Percentiles rank a stretch among this genome's conserved stretches.
These are phyloP conservation scores for Drosophila austrosaltans DNA, from an alignment of 2,888 invertebrate genomes.

Conservation along the genomic window DNA sequence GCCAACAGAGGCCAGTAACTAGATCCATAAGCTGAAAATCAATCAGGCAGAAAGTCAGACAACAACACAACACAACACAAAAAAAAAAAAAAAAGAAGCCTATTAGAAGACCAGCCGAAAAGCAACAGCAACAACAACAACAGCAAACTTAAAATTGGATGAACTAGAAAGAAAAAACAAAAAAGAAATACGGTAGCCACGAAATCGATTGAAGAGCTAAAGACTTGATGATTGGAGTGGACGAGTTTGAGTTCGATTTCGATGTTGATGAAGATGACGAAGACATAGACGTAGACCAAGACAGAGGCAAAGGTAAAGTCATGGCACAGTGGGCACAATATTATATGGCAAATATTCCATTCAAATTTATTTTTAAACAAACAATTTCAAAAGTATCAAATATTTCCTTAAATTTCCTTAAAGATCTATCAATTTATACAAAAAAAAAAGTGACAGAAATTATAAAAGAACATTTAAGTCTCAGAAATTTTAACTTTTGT, in stretches of 20 bases:
- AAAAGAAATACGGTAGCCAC: slow-evolving; percentile 65
- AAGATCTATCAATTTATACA: no score
- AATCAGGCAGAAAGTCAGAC: slow-evolving; percentile 70
- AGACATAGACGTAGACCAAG: slow-evolving; percentile 32
- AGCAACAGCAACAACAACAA: slow-evolving; percentile 42
- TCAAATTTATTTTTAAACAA: no score
- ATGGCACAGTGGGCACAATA: slow-evolving; percentile 25
- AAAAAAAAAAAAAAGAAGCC: slow-evolving; percentile 41
- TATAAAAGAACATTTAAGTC: no score
- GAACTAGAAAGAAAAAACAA: slow-evolving; percentile 48
- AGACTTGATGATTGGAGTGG: slow-evolving; percentile 59
- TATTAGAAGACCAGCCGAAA: slow-evolving; percentile 62
- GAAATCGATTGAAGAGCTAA: slow-evolving; percentile 75
- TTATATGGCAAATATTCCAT: no score
- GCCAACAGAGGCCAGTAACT: slow-evolving; percentile 58
- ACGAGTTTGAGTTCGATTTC: slow-evolving; percentile 41
- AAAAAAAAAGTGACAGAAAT: no score
- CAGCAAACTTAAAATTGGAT: slow-evolving; percentile 62
- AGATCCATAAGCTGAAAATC: slow-evolving; percentile 73
- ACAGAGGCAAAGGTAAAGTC: slow-evolving; percentile 29
- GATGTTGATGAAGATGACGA: slow-evolving; percentile 46
- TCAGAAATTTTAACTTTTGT: no score
- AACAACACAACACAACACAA: slow-evolving; percentile 29
- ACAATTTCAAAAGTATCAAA: no score
- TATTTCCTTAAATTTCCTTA: no score